phyloP scores from a whole-genome alignment of 2,797 vertebrate species.

The Falco naumanni region DNA sequence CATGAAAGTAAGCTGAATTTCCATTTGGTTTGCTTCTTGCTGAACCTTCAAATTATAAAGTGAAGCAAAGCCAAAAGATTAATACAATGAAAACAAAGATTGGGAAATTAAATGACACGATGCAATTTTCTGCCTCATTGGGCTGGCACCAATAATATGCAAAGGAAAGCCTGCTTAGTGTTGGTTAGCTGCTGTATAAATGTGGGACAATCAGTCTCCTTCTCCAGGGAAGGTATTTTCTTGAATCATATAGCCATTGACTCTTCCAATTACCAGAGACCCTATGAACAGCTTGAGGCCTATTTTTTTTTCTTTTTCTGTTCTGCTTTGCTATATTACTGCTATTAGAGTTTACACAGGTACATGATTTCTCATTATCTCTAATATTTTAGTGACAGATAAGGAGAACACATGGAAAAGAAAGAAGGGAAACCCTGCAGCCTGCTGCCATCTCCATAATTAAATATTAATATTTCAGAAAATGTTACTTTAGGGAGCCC shows the following conservation, averaged over 20 bases:
- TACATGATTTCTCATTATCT: constrained; percentile 75
- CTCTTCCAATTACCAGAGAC: constrained; percentile 81
- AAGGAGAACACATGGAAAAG: constrained; percentile 54
- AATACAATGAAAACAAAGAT: constrained; percentile 95
- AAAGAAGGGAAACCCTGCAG: constrained; percentile 45
- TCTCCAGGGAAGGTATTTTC: constrained; percentile 80
- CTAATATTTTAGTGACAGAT: constrained; percentile 74
- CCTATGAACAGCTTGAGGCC: constrained; percentile 62
- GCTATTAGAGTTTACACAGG: constrained; percentile 75
- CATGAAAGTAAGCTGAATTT: constrained; percentile 84
- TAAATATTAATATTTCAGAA: constrained; percentile 76
- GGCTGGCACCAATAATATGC: constrained; percentile 86
- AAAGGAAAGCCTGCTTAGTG: constrained; percentile 78
- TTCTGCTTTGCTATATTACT: constrained; percentile 52
- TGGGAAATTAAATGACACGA: constrained; percentile 94
- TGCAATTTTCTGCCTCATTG: constrained; percentile 95
- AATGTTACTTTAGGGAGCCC: constrained; percentile 61
- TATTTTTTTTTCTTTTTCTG: constrained; percentile 31
- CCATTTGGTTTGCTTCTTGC: constrained; percentile 89
- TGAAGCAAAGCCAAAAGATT: constrained; percentile 93
- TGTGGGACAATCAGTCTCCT: constrained; percentile 78
- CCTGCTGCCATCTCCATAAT: constrained; percentile 53
- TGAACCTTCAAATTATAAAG: constrained; percentile 93
- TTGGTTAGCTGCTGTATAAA: constrained; percentile 79
- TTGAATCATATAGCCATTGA: constrained; percentile 81